A percentile compares a stretch with the other conserved stretches of the same genome.
Conservation (phyloP, 2,888 invertebrate species). For the Papilio demoleus region DNA sequence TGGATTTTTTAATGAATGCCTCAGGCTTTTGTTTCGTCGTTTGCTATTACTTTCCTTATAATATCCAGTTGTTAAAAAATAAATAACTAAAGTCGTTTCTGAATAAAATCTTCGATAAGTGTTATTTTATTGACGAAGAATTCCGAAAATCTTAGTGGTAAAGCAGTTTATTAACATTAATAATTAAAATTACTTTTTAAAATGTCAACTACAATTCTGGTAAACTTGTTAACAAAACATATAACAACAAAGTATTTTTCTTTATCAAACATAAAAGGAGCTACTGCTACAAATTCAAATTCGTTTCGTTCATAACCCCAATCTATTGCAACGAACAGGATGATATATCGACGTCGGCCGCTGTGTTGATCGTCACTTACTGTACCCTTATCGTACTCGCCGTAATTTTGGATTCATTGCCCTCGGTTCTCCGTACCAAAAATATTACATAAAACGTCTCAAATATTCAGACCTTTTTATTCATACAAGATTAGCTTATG, state of each 20-base stretch:
- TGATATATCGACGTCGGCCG: conserved; percentile 81
- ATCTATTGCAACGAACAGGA: conserved; percentile 78
- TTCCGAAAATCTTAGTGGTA: neutral
- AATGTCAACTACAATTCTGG: neutral
- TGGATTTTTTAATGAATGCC: conserved; percentile 18
- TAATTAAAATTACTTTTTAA: neutral
- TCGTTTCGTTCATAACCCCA: conserved; percentile 62
- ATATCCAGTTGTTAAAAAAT: neutral
- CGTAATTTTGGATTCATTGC: conserved; percentile 81
- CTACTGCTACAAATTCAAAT: conserved; percentile 17
- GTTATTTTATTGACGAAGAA: too few relatives aligned
- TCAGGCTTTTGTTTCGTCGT: neutral
- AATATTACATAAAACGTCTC: conserved; percentile 44
- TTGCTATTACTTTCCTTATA: neutral
- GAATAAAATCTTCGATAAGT: too few relatives aligned
- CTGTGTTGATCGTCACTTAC: conserved; percentile 80
- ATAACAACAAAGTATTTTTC: neutral
- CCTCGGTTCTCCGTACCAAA: conserved; percentile 56
- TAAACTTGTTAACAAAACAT: neutral
- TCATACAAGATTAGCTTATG: neutral
- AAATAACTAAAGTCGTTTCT: neutral
- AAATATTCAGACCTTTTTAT: neutral
- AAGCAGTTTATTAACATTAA: neutral
- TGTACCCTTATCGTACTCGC: conserved; percentile 79
- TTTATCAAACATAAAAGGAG: conserved; percentile 4